phyloP scores from a whole-genome alignment of 2,888 invertebrate species.

The Andricus curvator region DNA sequence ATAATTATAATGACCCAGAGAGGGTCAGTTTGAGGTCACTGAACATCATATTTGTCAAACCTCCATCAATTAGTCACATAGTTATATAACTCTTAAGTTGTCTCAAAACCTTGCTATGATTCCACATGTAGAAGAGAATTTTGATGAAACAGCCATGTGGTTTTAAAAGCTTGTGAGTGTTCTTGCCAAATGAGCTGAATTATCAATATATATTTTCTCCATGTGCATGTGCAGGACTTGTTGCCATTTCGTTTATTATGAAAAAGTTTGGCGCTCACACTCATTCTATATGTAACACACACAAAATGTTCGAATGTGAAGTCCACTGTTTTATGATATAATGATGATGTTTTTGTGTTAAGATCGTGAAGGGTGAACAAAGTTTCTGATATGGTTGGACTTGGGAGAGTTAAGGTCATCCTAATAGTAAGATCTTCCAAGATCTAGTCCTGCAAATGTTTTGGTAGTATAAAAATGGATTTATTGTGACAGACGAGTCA shows the following conservation, averaged over 20 bases:
- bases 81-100: neutral
- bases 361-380: neutral
- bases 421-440: neutral
- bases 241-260: neutral
- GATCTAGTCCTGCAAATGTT: neutral
- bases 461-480: neutral
- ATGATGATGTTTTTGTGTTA: neutral
- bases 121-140: neutral
- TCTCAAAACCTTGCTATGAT: neutral
- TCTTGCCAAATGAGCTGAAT: neutral
- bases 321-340: slow-evolving; percentile 12
- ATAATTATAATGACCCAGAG: neutral
- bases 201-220: neutral
- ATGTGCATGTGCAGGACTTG: neutral
- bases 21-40: neutral
- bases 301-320: neutral
- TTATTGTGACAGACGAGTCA: neutral
- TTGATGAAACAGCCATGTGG: neutral
- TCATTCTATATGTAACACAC: neutral
- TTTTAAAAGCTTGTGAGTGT: neutral
- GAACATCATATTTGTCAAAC: neutral
- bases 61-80: neutral
- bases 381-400: neutral
- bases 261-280: neutral
- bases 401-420: neutral